phyloP scores from a whole-genome alignment of 2,113 vertebrate genomes.

The Amblyornis subalaris region DNA sequence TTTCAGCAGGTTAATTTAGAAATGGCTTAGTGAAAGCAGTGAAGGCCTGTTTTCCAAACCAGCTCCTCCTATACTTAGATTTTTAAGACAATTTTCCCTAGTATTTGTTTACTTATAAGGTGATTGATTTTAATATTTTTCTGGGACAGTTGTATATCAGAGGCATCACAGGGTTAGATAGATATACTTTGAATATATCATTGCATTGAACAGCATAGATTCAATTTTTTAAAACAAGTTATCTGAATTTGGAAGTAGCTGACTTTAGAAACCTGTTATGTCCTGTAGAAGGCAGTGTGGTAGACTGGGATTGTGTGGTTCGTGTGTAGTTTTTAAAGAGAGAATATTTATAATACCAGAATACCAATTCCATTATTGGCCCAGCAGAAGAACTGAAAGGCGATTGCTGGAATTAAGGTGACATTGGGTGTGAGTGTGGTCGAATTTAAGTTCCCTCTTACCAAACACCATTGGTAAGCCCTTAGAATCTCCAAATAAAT shows the following conservation, averaged over 20 bases:
- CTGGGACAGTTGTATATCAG: not conserved
- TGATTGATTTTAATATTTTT: not conserved
- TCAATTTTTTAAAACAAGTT: not conserved
- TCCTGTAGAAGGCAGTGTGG: not conserved
- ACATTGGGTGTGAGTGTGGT: slow-evolving; percentile 9
- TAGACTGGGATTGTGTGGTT: not conserved
- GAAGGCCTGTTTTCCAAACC: not conserved
- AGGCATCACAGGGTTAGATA: not conserved
- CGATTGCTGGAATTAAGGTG: slow-evolving; percentile 34
- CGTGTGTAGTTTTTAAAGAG: not conserved
- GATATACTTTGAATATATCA: not conserved
- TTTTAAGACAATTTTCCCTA: not conserved
- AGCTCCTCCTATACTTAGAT: not conserved
- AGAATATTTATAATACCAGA: not conserved
- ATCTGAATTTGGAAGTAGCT: not conserved
- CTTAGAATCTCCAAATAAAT: slow-evolving; percentile 46
- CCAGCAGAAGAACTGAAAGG: not conserved
- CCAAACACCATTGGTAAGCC: slow-evolving; percentile 43
- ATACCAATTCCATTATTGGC: not conserved
- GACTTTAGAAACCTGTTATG: not conserved
- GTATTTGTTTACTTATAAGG: not conserved
- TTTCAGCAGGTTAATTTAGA: not conserved
- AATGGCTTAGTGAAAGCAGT: not conserved
- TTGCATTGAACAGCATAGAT: not conserved
- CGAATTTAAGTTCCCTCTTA: slow-evolving; percentile 26